Evolutionary conservation across 2,888 invertebrate species (phyloP).

Genomic region (Rhagonycha fulva): DNA sequence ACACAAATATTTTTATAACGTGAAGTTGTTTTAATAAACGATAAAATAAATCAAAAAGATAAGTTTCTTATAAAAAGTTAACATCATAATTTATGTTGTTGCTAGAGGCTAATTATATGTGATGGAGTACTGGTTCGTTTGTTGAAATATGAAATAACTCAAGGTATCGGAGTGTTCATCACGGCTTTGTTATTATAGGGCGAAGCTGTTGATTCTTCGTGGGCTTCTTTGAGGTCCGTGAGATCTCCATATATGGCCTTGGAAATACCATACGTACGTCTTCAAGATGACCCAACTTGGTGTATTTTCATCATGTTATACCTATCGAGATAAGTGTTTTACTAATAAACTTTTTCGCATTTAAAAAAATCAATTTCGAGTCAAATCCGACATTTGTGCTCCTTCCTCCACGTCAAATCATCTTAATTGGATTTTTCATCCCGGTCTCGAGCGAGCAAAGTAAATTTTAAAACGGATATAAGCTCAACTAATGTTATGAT

Average conservation of each 20-base stretch:
- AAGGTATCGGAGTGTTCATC: conserved; percentile 45
- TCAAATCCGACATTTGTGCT: background rate
- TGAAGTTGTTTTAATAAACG: conserved; percentile 17
- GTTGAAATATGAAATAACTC: conserved; percentile 55
- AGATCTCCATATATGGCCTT: conserved; percentile 40
- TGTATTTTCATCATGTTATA: conserved; percentile 18
- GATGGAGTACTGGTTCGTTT: conserved; percentile 52
- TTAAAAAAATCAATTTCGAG: background rate
- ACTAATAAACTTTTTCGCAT: background rate
- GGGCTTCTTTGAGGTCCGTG: conserved; percentile 32
- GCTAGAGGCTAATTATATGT: conserved; percentile 54
- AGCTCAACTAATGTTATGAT: background rate
- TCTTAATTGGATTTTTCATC: background rate
- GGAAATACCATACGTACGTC: conserved; percentile 32
- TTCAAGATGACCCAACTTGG: conserved; percentile 35
- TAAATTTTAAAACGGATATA: background rate
- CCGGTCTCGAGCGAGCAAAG: background rate
- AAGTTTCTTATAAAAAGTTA: conserved; percentile 54
- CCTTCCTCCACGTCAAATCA: background rate
- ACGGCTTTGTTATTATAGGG: conserved; percentile 51
- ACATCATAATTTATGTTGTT: conserved; percentile 55
- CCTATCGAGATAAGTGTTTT: conserved; percentile 26
- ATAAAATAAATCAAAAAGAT: conserved; percentile 50
- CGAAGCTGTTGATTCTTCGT: conserved; percentile 27
- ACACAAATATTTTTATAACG: conserved; percentile 17